Evolutionary conservation across 1,140 invertebrate genomes (phyloP), one percentile per base, ranked within the genome.

Genomic region (Asobara japonica): DNA sequence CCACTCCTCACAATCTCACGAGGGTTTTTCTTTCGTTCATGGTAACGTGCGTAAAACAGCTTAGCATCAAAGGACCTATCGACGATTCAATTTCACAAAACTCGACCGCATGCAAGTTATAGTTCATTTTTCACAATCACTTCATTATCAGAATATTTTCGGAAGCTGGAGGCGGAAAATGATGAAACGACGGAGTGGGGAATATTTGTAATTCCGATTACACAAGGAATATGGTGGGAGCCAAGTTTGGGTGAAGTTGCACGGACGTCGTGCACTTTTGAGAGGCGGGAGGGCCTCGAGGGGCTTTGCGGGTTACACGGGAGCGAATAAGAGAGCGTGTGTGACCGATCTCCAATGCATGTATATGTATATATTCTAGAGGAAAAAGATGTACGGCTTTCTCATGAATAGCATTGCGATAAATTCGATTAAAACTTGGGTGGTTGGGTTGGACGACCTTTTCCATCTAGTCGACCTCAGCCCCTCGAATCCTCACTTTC

Each of bases 331-430:
- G 67, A 61, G 20, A 61, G 31, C 65, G 51, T 67, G 45, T 74
- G 69, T 74, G 64, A 69, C 69, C 72, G 67, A 29, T 51, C 22
- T 65, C 16, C 29, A 3, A 7, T 31, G 56, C 25, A 66, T 56
- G 6, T 27, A 41, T 61, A 60, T 71, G 29, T 73, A 56, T 77
- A 78, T 84, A 81, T 83, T 84, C 82, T 77, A 82, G 83, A 83
- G 78, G 79, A 80, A 79, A 69, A 82, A 84, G 82, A 86, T 79
- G 81, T 84, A 85, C 82, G 83, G 76, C 79, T 81, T 79, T 84
- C 84, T 85, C 84, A 86, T 86, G 84, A 86, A 86, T 86, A 85
- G 82, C 82, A 84, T 85, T 84, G 83, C 84, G 84, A 86, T 86
- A 86, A 86, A 85, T 86, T 86, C 84, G 83, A 86, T 86, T 86